A percentile compares a stretch with the other conserved stretches of the same genome.
These are phyloP conservation scores for Solen grandis DNA, from an alignment of 1,140 invertebrate genomes.

Conservation along the genomic window DNA sequence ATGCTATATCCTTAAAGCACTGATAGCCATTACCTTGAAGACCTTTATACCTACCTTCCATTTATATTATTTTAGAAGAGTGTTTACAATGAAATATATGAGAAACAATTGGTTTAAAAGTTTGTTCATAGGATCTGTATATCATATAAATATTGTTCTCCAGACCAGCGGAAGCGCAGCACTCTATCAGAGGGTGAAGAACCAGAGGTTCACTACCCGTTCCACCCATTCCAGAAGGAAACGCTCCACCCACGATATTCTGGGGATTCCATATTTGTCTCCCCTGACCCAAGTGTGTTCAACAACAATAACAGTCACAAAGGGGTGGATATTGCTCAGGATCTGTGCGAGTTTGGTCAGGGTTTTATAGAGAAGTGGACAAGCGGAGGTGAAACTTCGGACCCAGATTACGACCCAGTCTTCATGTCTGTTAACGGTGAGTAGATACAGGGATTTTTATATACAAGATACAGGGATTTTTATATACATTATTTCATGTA, in stretches of 20 bases:
- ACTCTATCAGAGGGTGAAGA: slow-evolving; percentile 65
- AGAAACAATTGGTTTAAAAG: too few species aligned
- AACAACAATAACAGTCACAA: slow-evolving; percentile 61
- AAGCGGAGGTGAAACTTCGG: not conserved
- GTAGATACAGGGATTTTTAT: slow-evolving; percentile 5
- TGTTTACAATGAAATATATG: too few species aligned
- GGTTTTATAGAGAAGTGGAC: slow-evolving; percentile 59
- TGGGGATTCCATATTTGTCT: slow-evolving; percentile 59
- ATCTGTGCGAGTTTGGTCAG: slow-evolving; percentile 58
- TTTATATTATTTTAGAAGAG: too few species aligned
- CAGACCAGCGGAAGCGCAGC: slow-evolving; percentile 65
- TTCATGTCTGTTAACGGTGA: slow-evolving; percentile 71
- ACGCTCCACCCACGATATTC: slow-evolving; percentile 37
- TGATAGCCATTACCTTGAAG: too few species aligned
- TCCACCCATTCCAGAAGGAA: slow-evolving; percentile 62
- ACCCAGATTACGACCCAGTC: slow-evolving; percentile 62
- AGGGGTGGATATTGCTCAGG: slow-evolving; percentile 32
- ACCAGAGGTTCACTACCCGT: slow-evolving; percentile 63
- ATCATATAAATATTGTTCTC: too few species aligned
- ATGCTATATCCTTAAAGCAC: too few species aligned
- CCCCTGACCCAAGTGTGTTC: slow-evolving; percentile 50
- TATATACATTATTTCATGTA: too few species aligned
- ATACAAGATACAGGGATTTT: too few species aligned
- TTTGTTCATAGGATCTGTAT: too few species aligned
- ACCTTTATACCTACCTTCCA: too few species aligned